A percentile compares a stretch with the other conserved stretches of the same genome.
phyloP scores from a whole-genome alignment of 1,140 invertebrate species.

The Drosophila navojoa region DNA sequence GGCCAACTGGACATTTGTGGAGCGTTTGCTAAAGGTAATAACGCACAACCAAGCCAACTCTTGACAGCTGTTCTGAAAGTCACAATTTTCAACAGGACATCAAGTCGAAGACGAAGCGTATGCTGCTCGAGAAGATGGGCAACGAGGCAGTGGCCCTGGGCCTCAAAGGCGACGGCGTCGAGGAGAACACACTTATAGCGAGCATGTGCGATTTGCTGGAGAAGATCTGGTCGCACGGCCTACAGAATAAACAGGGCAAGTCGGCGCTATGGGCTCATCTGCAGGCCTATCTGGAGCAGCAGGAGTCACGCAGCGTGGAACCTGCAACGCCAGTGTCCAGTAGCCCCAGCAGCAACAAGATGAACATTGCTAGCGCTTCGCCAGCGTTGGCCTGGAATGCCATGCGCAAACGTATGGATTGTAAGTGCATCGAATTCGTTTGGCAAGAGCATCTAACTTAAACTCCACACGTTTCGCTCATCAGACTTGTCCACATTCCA shows the following conservation, averaged over 20 bases:
- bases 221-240: slow-evolving; percentile 98
- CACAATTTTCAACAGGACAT: slow-evolving; percentile 87
- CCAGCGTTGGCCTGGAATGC: slow-evolving; percentile 95
- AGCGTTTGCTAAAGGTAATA: slow-evolving; percentile 95
- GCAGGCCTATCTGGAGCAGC: slow-evolving; percentile 93
- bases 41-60: neutral
- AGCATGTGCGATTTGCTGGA: slow-evolving; percentile 98
- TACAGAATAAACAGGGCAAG: slow-evolving; percentile 97
- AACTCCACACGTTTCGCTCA: neutral
- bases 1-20: slow-evolving; percentile 99
- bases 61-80: neutral
- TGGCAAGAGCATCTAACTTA: no score
- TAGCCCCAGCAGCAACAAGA: slow-evolving; percentile 60
- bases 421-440: slow-evolving; percentile 86
- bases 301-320: slow-evolving; percentile 88
- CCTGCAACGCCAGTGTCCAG: slow-evolving; percentile 84
- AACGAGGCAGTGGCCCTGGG: slow-evolving; percentile 90
- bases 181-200: slow-evolving; percentile 99
- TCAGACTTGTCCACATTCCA: slow-evolving; percentile 92
- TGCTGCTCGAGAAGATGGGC: slow-evolving; percentile 99
- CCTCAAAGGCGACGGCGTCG: slow-evolving; percentile 90
- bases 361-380: slow-evolving; percentile 81
- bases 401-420: slow-evolving; percentile 93
- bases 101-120: slow-evolving; percentile 97
- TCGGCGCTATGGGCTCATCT: slow-evolving; percentile 97